Conservation (phyloP, 2,113 vertebrate genomes). For the Centropristis striata region DNA sequence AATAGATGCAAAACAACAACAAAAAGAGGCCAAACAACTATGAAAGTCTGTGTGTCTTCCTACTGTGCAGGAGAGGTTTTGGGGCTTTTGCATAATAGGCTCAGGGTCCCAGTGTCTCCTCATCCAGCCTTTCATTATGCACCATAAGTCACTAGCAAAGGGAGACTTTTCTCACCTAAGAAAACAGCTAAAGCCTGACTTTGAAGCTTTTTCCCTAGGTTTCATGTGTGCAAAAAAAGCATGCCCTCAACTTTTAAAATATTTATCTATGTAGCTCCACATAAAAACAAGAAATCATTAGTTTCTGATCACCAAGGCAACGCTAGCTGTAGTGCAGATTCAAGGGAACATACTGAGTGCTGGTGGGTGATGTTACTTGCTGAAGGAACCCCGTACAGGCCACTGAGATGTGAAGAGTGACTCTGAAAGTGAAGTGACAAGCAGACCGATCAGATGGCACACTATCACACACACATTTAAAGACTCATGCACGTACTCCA, state of each 20-base stretch:
- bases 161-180: background rate
- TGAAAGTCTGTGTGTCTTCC: too few relatives aligned
- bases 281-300: slow-evolving; percentile 18
- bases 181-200: background rate
- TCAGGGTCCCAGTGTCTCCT: too few relatives aligned
- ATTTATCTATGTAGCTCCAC: slow-evolving; percentile 3
- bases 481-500: slow-evolving; percentile 4
- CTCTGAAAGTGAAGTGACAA: slow-evolving; percentile 83
- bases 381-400: slow-evolving; percentile 88
- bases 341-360: slow-evolving; percentile 87
- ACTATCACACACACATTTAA: background rate
- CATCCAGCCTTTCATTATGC: too few relatives aligned
- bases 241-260: background rate
- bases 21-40: too few relatives aligned
- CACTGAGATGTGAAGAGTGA: slow-evolving; percentile 91
- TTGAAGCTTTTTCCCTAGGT: background rate
- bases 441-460: slow-evolving; percentile 58
- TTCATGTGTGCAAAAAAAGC: slow-evolving; percentile 8
- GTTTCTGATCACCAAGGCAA: slow-evolving; percentile 24
- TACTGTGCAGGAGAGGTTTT: too few relatives aligned
- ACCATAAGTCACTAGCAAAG: background rate
- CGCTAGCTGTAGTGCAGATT: slow-evolving; percentile 36
- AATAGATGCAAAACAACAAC: too few relatives aligned
- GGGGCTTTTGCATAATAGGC: too few relatives aligned
- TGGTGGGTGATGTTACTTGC: slow-evolving; percentile 88